Evolutionary conservation across 2,888 invertebrate genomes (phyloP).

Genomic region (Junonia oenone): DNA sequence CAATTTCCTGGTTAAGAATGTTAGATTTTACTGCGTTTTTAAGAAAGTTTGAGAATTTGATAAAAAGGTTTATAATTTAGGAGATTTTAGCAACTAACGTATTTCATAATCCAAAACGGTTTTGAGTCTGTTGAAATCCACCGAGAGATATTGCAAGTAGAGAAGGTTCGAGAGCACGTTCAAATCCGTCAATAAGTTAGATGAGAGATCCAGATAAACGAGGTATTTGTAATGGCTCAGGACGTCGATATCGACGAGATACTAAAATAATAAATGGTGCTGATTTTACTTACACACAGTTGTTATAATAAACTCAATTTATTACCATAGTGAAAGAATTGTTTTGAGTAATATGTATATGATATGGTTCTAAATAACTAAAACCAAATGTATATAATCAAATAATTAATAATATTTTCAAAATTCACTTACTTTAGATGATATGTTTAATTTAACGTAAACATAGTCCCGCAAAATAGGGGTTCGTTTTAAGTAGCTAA

Average conservation of each 20-base stretch:
- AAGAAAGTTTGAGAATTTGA: no score
- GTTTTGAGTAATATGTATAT: no score
- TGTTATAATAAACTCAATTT: no score
- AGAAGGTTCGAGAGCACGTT: conserved; percentile 71
- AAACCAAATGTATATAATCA: background rate
- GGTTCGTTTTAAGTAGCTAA: conserved; percentile 72
- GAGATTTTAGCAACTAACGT: no score
- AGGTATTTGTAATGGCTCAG: conserved; percentile 77
- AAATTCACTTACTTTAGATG: conserved; percentile 48
- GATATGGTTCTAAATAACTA: background rate
- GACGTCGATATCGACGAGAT: conserved; percentile 66
- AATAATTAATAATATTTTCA: background rate
- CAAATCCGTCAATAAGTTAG: conserved; percentile 75
- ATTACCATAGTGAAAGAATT: no score
- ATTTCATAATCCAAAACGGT: conserved; percentile 76
- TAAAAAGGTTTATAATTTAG: no score
- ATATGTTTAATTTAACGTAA: conserved; percentile 76
- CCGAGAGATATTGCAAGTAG: conserved; percentile 79
- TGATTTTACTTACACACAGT: no score
- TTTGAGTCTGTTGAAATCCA: conserved; percentile 74
- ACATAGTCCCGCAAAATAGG: conserved; percentile 76
- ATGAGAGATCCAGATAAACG: conserved; percentile 80
- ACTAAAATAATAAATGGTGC: conserved; percentile 42
- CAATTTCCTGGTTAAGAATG: no score
- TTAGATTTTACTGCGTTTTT: no score